Conservation (phyloP, 2,888 invertebrate species). For the Enoplolaimus lenunculus region DNA sequence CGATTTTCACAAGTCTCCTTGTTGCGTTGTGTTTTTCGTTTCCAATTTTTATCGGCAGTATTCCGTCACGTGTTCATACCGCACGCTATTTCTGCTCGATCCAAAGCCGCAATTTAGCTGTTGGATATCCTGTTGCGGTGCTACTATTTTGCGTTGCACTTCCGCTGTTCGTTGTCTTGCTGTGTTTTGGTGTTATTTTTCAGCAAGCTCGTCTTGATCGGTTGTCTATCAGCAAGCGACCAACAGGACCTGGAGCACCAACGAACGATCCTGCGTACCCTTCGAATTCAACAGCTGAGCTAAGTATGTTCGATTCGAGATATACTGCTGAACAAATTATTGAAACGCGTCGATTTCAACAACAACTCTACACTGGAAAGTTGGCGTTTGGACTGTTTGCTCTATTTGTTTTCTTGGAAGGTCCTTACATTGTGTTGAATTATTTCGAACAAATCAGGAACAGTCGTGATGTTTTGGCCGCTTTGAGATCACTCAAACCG, state of each 20-base stretch:
- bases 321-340: slow-evolving; percentile 20
- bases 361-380: slow-evolving; percentile 23
- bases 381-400: slow-evolving; percentile 17
- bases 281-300: background rate
- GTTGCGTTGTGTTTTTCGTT: slow-evolving; percentile 26
- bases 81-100: slow-evolving; percentile 29
- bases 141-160: slow-evolving; percentile 28
- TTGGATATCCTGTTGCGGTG: slow-evolving; percentile 28
- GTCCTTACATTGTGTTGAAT: slow-evolving; percentile 22
- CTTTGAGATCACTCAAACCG: background rate
- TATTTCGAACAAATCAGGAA: slow-evolving; percentile 20
- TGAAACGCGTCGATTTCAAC: slow-evolving; percentile 18
- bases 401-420: slow-evolving; percentile 23
- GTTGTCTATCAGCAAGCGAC: background rate
- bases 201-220: slow-evolving; percentile 17
- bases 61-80: slow-evolving; percentile 27
- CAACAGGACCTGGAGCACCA: background rate
- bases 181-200: slow-evolving; percentile 25
- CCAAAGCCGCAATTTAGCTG: slow-evolving; percentile 25
- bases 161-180: slow-evolving; percentile 26
- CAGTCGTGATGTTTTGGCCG: background rate
- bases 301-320: slow-evolving; percentile 1
- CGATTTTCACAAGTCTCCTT: slow-evolving; percentile 28
- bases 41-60: slow-evolving; percentile 28
- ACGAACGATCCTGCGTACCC: background rate